Base-by-base conservation (phyloP, 2,888 invertebrate genomes). In the Malachius bipustulatus region DNA sequence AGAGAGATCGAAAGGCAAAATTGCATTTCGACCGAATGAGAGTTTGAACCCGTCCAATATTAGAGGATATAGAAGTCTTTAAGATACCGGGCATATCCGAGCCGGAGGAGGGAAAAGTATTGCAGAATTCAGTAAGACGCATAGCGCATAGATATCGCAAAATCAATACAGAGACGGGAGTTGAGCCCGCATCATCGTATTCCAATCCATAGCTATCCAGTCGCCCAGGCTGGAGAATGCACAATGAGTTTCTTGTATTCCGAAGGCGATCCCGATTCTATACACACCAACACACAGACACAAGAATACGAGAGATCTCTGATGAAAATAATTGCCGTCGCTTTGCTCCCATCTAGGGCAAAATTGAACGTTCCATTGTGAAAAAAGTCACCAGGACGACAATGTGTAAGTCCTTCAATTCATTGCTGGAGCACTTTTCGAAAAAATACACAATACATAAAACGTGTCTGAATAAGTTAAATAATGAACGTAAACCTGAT, bases 131-230 rank as follows among this genome's bases (percentile, higher is more conserved):
- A 50, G 50, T 50, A 52, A 52, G 54, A 55, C 55, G 54, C 54
- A 53, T 50, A 52, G 52, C 53, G 55, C 55, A 55, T 55, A 55
- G 54, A 55, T 54, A 54, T 55, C 45, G 48, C 51, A 45, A 55
- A 49, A 55, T 55, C 54, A 53, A 55, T 55, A 55, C 54, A 45
- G 49, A 49, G 47, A 45, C 47, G 49, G 41, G 41, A 49, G 45
- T 50, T 47, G 44, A 51, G 47, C 49, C 50, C 46, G 50, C 49
- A 51, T 53, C 52, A 53, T 51, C 50, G 46, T 54, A 50, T 51
- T 50, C 50, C 50, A 46, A 51, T 51, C 47, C 49, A 48, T 47
- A 46, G 49, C 46, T 44, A 49, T 50, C 50, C 46, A 44, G 42
- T 48, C 42, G 41, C 44, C 41, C 43, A n/a, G 39, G 46, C 38